phyloP scores from a whole-genome alignment of 1,140 invertebrate genomes.

The Spodoptera litura region DNA sequence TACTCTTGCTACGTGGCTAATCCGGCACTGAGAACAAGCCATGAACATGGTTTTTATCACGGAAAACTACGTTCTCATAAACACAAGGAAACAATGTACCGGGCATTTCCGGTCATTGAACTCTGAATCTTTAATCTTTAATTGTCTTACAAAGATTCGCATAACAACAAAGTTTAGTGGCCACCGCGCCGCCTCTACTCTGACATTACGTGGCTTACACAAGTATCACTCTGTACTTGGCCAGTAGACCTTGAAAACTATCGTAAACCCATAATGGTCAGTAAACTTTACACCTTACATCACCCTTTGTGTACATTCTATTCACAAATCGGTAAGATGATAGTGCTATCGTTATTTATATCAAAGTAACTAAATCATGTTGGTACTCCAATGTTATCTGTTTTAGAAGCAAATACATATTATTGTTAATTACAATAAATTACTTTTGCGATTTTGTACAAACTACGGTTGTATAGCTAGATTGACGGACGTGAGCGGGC shows the following conservation, averaged over 20 bases:
- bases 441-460: not conserved
- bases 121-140: constrained; percentile 19
- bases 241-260: constrained; percentile 30
- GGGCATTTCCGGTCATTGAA: constrained; percentile 12
- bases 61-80: not conserved
- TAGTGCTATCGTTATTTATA: not conserved
- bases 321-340: not conserved
- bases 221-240: constrained; percentile 12
- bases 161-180: constrained; percentile 2
- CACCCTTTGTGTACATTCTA: not conserved
- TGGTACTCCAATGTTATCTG: not conserved
- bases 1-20: no score
- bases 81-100: constrained; percentile 13
- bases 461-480: constrained; percentile 3
- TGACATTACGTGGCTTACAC: constrained; percentile 26
- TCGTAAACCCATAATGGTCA: constrained; percentile 19
- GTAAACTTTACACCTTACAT: constrained; percentile 16
- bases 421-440: not conserved
- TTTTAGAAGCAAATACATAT: not conserved
- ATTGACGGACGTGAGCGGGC: not conserved
- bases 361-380: not conserved
- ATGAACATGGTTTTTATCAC: not conserved
- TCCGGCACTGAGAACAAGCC: no score
- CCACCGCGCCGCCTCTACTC: not conserved
- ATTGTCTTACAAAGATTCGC: constrained; percentile 25